phyloP scores from a whole-genome alignment of 2,797 vertebrate genomes.

The Lates japonicus region DNA sequence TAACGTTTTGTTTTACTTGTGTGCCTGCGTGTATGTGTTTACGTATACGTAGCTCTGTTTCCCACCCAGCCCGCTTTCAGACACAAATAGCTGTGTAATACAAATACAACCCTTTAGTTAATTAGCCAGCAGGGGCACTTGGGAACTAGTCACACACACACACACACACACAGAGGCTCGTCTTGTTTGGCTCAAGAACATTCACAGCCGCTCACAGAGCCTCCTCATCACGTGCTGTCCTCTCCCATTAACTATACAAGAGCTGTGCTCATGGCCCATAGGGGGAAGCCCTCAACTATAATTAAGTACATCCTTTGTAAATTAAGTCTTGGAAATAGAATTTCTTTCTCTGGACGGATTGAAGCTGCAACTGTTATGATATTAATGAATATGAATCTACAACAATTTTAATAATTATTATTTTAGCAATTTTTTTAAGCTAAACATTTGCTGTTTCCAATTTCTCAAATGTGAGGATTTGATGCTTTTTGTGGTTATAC shows the following conservation, averaged over 20 bases:
- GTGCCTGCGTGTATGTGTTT: conserved; percentile 4
- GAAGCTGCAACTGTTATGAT: background rate
- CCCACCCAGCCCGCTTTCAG: conserved; percentile 16
- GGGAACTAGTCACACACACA: conserved; percentile 46
- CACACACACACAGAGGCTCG: conserved; percentile 36
- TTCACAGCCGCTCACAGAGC: conserved; percentile 60
- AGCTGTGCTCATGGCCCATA: conserved; percentile 59
- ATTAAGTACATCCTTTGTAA: conserved; percentile 57
- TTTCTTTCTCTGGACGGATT: conserved; percentile 25
- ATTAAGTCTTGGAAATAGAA: conserved; percentile 36
- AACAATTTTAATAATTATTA: background rate
- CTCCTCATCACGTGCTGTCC: conserved; percentile 35
- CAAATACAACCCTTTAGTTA: conserved; percentile 62
- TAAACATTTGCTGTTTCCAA: too few species aligned
- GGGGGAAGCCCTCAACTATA: conserved; percentile 57
- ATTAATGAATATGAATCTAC: background rate
- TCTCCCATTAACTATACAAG: conserved; percentile 49
- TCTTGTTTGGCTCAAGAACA: conserved; percentile 67
- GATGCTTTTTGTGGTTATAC: too few species aligned
- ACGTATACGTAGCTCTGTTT: background rate
- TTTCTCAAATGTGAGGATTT: too few species aligned
- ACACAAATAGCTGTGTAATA: conserved; percentile 53
- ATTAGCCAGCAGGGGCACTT: conserved; percentile 53
- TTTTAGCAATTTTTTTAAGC: too few species aligned
- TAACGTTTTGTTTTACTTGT: background rate